Percentiles rank a stretch among this genome's conserved stretches.
Conservation (phyloP, 2,113 vertebrate genomes). For the Cochlearius cochlearius region DNA sequence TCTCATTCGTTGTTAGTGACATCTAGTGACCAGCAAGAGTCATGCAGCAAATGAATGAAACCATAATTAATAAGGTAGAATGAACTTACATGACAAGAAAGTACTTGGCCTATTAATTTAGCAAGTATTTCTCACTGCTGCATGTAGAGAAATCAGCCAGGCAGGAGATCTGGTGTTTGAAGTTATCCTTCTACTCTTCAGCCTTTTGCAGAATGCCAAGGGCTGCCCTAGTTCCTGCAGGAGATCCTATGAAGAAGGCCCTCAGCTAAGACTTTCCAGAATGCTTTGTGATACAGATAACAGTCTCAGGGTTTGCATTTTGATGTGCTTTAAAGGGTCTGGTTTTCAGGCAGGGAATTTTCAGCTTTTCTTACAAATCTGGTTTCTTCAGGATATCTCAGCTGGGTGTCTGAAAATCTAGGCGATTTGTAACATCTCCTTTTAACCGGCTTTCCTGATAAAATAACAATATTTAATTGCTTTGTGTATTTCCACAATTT, state of each 20-base stretch:
- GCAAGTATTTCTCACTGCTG: not conserved
- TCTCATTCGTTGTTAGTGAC: constrained; percentile 42
- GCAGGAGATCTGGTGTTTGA: not conserved
- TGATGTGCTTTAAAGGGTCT: not conserved
- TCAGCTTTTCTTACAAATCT: not conserved
- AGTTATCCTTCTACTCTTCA: not conserved
- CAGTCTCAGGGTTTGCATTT: not conserved
- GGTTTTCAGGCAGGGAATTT: not conserved
- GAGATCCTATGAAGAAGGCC: not conserved
- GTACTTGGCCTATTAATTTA: not conserved
- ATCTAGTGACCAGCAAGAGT: constrained; percentile 24
- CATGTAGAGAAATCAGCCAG: not conserved
- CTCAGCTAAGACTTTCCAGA: not conserved
- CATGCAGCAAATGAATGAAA: not conserved
- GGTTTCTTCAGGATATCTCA: not conserved
- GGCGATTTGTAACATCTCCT: not conserved
- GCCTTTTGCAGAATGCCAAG: not conserved
- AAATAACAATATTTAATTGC: not conserved
- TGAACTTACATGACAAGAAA: not conserved
- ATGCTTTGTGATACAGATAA: not conserved
- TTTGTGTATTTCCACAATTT: not conserved
- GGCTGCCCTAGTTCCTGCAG: not conserved
- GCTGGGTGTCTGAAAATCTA: not conserved
- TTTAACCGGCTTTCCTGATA: not conserved
- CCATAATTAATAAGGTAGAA: not conserved